Evolutionary conservation across 1,140 invertebrate species (phyloP), one percentile per base, ranked within the genome.

Genomic region (Cotesia chilonis): DNA sequence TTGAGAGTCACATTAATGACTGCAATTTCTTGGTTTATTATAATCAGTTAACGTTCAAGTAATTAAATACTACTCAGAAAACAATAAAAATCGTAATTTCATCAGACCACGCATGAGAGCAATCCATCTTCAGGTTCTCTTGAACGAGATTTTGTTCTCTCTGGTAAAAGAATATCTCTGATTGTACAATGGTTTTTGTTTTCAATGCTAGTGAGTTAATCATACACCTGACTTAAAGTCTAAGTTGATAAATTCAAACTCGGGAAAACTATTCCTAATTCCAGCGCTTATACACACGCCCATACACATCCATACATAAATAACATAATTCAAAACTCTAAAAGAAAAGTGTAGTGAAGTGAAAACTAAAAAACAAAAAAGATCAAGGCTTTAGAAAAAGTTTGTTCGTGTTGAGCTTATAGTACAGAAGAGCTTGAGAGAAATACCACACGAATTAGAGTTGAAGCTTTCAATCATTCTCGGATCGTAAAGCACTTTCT

Each of bases 401-500:
- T 47, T 17, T 35, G 10, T 6, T 54, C 35, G 14, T 37, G 3
- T 36, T 9, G 14, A 10, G n/a, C 20, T 36, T 64, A 14, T 64
- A n/a, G n/a, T 38, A n/a, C 57, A 60, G 10, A 7, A 14, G 54
- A 52, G 35, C n/a, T 36, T 64, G 51, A 6, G 17, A 17, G 28
- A 54, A n/a, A 47, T 59, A 70, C 38, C 52, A 52, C 35, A 37
- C 28, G 60, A 74, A 70, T 70, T 66, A 70, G 66, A 74, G 68
- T 54, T 60, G 68, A 74, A 74, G 68, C 72, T 68, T 28, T 67
- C 63, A 14, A 74, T 74, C 61, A 63, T 70, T 61, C 14, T 36
- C n/a, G 51, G 47, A 73, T 70, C 54, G 60, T 41, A 51, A 66
- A 74, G 68, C 68, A 74, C 72, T 74, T 74, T 70, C 64, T 70